These are phyloP conservation scores for Metacarcinus magister DNA, from an alignment of 2,888 invertebrate genomes.

Conservation along the genomic window DNA sequence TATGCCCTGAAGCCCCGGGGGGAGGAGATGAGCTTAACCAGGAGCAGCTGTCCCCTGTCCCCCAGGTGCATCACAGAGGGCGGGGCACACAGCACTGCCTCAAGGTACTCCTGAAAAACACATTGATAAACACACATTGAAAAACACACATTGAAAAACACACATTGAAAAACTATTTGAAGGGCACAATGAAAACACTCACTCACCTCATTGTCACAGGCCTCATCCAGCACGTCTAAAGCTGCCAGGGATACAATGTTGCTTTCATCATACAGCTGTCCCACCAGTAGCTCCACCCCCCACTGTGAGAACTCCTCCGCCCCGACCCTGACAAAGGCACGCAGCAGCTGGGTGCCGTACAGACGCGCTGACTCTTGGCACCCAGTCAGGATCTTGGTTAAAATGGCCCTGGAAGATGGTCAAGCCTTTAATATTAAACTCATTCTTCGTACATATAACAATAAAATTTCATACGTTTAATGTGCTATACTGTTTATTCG, in stretches of 20 bases:
- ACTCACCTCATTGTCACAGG: conserved; percentile 93
- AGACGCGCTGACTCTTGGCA: conserved; percentile 88
- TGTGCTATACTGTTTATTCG: neutral
- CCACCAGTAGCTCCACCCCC: conserved; percentile 93
- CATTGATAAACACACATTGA: neutral
- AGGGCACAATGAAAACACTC: too few relatives aligned
- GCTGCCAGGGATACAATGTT: conserved; percentile 92
- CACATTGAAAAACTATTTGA: neutral
- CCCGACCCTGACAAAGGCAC: conserved; percentile 90
- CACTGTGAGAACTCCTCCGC: conserved; percentile 89
- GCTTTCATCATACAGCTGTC: conserved; percentile 92
- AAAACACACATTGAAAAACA: neutral
- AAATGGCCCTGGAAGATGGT: conserved; percentile 85
- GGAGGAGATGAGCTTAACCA: conserved; percentile 91
- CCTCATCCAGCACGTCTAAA: conserved; percentile 93
- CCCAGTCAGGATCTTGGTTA: conserved; percentile 86
- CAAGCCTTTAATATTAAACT: neutral
- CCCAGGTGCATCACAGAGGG: conserved; percentile 88
- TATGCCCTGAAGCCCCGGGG: conserved; percentile 89
- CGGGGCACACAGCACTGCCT: conserved; percentile 90
- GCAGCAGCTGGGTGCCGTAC: conserved; percentile 96
- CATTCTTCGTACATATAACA: neutral
- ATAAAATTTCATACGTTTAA: neutral
- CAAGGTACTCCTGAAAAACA: conserved; percentile 88
- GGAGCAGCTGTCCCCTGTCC: conserved; percentile 91